Percentiles rank a stretch among this genome's conserved stretches.
These are phyloP conservation scores for Equus quagga DNA, from an alignment of 2,113 vertebrate species.

Conservation along the genomic window DNA sequence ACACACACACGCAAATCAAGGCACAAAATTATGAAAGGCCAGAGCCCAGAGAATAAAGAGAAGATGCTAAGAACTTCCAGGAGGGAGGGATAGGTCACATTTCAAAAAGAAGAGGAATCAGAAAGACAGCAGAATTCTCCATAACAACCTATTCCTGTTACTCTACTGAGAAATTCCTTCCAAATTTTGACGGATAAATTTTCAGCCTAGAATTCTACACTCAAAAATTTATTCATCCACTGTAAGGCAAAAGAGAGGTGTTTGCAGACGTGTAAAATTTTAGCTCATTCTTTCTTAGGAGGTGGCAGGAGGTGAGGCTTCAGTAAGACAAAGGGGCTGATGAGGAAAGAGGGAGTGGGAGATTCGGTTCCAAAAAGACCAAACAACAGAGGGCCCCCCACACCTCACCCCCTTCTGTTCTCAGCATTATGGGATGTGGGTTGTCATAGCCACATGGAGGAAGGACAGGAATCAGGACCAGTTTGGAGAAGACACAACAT, in stretches of 20 bases:
- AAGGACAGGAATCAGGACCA: background rate
- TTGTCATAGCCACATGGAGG: background rate
- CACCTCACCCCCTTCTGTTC: background rate
- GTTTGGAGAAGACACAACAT: background rate
- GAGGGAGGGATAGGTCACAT: background rate
- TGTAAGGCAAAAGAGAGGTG: background rate
- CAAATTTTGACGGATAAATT: background rate
- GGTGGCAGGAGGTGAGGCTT: background rate
- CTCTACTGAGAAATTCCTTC: background rate
- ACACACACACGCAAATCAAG: background rate
- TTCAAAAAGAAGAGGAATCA: background rate
- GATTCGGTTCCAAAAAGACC: background rate
- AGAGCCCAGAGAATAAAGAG: background rate
- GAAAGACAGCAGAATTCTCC: background rate
- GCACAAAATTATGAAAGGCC: background rate
- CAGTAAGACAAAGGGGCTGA: background rate
- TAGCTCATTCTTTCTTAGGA: background rate
- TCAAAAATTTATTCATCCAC: background rate
- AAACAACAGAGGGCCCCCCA: accelerated
- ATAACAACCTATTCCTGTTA: background rate
- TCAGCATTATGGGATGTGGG: background rate
- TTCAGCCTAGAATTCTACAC: background rate
- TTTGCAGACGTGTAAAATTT: background rate
- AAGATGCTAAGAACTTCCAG: background rate
- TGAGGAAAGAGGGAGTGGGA: background rate